Evolutionary conservation across 1,140 invertebrate genomes (phyloP).

Genomic region (Ostrea denselamellosa): DNA sequence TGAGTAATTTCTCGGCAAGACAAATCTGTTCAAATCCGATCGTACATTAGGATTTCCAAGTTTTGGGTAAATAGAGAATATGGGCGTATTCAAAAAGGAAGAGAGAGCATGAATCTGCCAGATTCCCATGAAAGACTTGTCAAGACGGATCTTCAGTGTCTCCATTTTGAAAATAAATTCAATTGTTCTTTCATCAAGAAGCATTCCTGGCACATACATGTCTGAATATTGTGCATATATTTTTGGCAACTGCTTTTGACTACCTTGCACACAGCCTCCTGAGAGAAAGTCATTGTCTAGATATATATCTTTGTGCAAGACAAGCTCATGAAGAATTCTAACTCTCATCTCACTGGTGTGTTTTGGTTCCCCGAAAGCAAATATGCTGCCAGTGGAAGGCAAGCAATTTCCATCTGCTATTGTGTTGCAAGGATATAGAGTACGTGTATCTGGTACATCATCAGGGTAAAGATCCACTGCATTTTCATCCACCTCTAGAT

Average conservation of each 20-base stretch:
- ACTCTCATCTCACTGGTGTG: slow-evolving; percentile 44
- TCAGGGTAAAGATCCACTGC: slow-evolving; percentile 39
- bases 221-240: slow-evolving; percentile 52
- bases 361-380: slow-evolving; percentile 46
- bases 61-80: slow-evolving; percentile 53
- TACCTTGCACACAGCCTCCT: slow-evolving; percentile 18
- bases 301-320: slow-evolving; percentile 47
- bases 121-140: slow-evolving; percentile 51
- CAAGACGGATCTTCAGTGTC: slow-evolving; percentile 44
- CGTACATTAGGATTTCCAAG: slow-evolving; percentile 52
- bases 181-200: slow-evolving; percentile 12
- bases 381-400: slow-evolving; percentile 48
- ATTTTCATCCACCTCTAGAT: slow-evolving; percentile 18
- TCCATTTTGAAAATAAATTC: slow-evolving; percentile 42
- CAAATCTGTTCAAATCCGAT: slow-evolving; percentile 40
- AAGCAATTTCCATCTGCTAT: slow-evolving; percentile 48
- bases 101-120: slow-evolving; percentile 54
- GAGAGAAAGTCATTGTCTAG: slow-evolving; percentile 45
- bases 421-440: slow-evolving; percentile 30
- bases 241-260: not conserved
- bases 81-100: slow-evolving; percentile 35
- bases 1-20: slow-evolving; percentile 33
- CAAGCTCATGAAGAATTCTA: slow-evolving; percentile 51
- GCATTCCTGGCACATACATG: slow-evolving; percentile 40
- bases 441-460: slow-evolving; percentile 36